Evolutionary conservation across 1,140 invertebrate genomes (phyloP).

Genomic region (Bombus waltoni): DNA sequence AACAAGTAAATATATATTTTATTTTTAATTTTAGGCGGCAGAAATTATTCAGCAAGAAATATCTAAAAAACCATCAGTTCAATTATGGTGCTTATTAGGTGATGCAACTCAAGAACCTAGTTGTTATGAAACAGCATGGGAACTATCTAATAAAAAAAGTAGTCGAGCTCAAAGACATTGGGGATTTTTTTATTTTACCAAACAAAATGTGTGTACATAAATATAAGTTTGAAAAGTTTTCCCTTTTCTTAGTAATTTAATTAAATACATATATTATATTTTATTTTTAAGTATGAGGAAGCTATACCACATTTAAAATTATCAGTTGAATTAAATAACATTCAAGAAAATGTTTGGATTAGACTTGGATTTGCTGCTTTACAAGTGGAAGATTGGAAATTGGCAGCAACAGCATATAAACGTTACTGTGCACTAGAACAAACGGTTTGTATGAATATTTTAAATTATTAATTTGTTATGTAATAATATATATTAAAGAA

Average conservation of each 20-base stretch:
- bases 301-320: conserved; percentile 91
- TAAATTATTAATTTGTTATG: conserved; percentile 27
- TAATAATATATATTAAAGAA: conserved; percentile 38
- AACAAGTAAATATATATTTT: conserved; percentile 20
- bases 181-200: conserved; percentile 90
- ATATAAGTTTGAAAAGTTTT: not conserved
- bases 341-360: conserved; percentile 93
- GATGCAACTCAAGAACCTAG: conserved; percentile 88
- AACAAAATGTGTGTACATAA: conserved; percentile 83
- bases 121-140: conserved; percentile 95
- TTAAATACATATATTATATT: conserved; percentile 38
- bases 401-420: conserved; percentile 92
- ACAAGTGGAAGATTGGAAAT: conserved; percentile 90
- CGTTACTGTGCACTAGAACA: conserved; percentile 93
- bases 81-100: conserved; percentile 94
- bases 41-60: conserved; percentile 93
- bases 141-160: conserved; percentile 91
- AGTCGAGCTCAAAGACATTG: conserved; percentile 92
- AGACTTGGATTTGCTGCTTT: conserved; percentile 94
- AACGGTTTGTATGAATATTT: conserved; percentile 82
- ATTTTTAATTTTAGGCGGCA: conserved; percentile 86
- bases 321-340: conserved; percentile 92
- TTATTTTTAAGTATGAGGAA: conserved; percentile 85
- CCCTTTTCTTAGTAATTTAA: conserved; percentile 17
- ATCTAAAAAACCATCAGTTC: conserved; percentile 90